Base-by-base conservation (phyloP, 2,113 vertebrate species). In the Toxotes chatareus region DNA sequence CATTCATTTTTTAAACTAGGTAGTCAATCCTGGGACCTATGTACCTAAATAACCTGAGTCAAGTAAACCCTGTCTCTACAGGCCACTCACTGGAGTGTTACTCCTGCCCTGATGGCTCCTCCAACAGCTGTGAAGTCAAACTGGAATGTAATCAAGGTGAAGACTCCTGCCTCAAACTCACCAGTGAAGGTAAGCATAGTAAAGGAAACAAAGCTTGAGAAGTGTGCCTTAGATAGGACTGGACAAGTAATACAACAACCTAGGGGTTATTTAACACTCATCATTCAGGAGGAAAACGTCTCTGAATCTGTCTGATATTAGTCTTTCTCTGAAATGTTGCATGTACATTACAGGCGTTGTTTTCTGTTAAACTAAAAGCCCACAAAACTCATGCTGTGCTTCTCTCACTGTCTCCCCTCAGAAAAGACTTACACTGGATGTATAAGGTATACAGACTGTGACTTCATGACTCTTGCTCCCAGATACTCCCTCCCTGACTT, bases 151-250 rank as follows among this genome's bases (percentile, higher is more conserved):
- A 14, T 8, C 13, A 55, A 2, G 38, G 4, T 7, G 68, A 51
- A 1, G 67, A 91, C 77, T 34, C 60, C 82, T 91, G 90, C 82
- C 77, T 91, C 49, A 84, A 85, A 80, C 77, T 91, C 86, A 86
- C 32, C 55, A 60, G 60, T 27, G 80, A 0, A 5, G 82, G 88
- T 91, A 87, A 79, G 44, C 1, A 14, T 7, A 1, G 5, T n/a
- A 19, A 40, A 53, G 3, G 12, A 38, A 44, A 27, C 40, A 74
- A 21, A 51, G 47, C 0, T 46, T 27, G 27, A 27, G 27, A 27
- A 27, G 27, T 27, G 27, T 27, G 27, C 27, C 19, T 19, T 3
- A 49, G 46, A 49, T 13, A 5, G 2, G 1, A 19, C 49, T 8
- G 3, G n/a, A 56, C 53, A 56, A 23, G 27, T 27, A 27, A 55